Evolutionary conservation across 1,140 invertebrate genomes (phyloP).

Genomic region (Drosophila repleta): DNA sequence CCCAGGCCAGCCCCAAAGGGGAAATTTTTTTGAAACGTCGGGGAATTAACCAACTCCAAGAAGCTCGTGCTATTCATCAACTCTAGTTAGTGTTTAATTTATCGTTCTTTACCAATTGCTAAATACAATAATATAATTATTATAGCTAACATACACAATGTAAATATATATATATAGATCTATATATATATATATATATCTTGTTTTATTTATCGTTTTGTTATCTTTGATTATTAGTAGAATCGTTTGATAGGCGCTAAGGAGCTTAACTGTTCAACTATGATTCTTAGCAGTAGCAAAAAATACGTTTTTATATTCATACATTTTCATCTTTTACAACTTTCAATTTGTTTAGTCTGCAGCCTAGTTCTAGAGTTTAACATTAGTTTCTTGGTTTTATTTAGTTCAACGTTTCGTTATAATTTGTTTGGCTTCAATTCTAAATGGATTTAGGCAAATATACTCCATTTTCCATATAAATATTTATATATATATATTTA

Average conservation of each 20-base stretch:
- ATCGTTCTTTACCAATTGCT: conserved; percentile 66
- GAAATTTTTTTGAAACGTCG: background rate
- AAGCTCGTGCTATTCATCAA: conserved; percentile 18
- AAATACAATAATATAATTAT: conserved; percentile 73
- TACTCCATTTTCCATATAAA: conserved; percentile 14
- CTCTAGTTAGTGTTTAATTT: conserved; percentile 69
- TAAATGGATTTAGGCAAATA: conserved; percentile 33
- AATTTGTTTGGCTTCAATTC: conserved; percentile 58
- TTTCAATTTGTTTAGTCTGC: conserved; percentile 21
- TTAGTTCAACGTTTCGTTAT: conserved; percentile 32
- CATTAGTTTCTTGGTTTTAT: conserved; percentile 38
- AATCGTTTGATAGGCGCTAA: conserved; percentile 51
- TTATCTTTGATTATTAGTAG: conserved; percentile 55
- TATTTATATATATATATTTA: conserved; percentile 12
- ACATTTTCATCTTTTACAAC: conserved; percentile 19
- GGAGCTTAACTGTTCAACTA: conserved; percentile 48
- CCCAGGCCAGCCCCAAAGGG: too few species aligned
- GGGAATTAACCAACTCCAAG: conserved; percentile 1
- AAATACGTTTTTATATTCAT: conserved; percentile 45
- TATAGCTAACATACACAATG: conserved; percentile 70
- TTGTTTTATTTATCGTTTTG: conserved; percentile 36
- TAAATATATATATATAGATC: conserved; percentile 61
- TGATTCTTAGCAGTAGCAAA: conserved; percentile 56
- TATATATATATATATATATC: conserved; percentile 47
- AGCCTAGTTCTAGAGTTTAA: conserved; percentile 57